Conservation (phyloP, 2,797 vertebrate genomes). For the Acanthurus lineatus region DNA sequence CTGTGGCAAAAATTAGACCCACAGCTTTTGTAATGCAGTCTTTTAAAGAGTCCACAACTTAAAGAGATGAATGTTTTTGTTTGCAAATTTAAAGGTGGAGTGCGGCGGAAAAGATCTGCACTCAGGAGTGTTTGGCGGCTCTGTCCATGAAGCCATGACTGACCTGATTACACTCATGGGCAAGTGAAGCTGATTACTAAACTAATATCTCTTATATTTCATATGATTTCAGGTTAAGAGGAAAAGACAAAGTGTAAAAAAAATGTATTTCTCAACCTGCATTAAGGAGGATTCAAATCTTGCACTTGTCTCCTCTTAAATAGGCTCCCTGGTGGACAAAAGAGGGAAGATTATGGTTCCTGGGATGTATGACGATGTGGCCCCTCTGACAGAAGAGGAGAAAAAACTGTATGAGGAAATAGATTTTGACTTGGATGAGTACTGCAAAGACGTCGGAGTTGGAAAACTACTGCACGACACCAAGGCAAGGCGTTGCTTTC, state of each 20-base stretch:
- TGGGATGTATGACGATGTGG: conserved; percentile 89
- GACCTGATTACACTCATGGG: conserved; percentile 95
- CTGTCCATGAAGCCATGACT: conserved; percentile 96
- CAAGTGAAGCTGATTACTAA: conserved; percentile 65
- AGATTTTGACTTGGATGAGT: conserved; percentile 94
- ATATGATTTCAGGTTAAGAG: not conserved
- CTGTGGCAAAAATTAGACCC: accelerated
- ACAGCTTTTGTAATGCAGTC: too few relatives aligned
- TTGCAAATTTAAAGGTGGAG: conserved; percentile 84
- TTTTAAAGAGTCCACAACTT: not conserved
- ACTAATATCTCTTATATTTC: not conserved
- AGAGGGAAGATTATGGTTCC: conserved; percentile 91
- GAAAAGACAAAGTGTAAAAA: not conserved
- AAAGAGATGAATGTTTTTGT: too few relatives aligned
- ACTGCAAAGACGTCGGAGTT: conserved; percentile 90
- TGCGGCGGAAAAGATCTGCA: conserved; percentile 93
- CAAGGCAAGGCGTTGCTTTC: conserved; percentile 84
- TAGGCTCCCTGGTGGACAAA: conserved; percentile 90
- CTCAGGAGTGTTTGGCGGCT: conserved; percentile 97
- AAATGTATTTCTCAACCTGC: not conserved
- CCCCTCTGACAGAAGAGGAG: conserved; percentile 89
- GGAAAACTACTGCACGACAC: conserved; percentile 85
- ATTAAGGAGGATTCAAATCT: not conserved
- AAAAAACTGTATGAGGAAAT: conserved; percentile 90
- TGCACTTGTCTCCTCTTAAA: not conserved